Evolutionary conservation across 2,888 invertebrate genomes (phyloP).

Genomic region (Lasioglossum malachurum): DNA sequence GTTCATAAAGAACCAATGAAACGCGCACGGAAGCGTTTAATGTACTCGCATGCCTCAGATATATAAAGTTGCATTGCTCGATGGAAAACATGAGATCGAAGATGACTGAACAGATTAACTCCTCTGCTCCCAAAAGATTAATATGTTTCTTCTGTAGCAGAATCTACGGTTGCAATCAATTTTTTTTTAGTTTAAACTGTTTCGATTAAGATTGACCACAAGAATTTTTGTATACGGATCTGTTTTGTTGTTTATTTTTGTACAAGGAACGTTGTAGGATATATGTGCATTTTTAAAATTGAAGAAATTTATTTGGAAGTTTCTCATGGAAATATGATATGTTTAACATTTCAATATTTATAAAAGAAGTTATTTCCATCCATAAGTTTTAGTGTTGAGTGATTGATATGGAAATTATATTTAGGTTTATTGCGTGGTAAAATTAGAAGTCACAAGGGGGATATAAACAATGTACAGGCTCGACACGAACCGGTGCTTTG

Average conservation of each 20-base stretch:
- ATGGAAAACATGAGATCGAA: neutral
- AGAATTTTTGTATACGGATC: neutral
- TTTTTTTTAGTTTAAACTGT: neutral
- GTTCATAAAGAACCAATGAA: constrained; percentile 32
- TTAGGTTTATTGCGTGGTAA: constrained; percentile 59
- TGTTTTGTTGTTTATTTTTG: neutral
- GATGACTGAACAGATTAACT: neutral
- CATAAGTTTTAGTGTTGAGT: neutral
- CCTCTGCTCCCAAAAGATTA: neutral
- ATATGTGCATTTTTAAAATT: neutral
- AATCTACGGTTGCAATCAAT: neutral
- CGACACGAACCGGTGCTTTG: constrained; percentile 58
- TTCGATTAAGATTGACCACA: neutral
- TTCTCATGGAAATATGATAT: neutral
- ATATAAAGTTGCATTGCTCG: constrained; percentile 8
- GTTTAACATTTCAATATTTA: neutral
- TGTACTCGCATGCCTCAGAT: neutral
- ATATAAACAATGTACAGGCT: constrained; percentile 63
- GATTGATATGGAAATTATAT: constrained; percentile 37
- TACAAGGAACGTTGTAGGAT: neutral
- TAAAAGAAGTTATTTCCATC: neutral
- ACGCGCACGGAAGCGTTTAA: neutral
- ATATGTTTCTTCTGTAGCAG: neutral
- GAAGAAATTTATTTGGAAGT: neutral
- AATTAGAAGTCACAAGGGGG: constrained; percentile 67